Percentiles rank a stretch among this genome's conserved stretches.
phyloP scores from a whole-genome alignment of 2,113 vertebrate genomes.

The Corythornis cristatus region DNA sequence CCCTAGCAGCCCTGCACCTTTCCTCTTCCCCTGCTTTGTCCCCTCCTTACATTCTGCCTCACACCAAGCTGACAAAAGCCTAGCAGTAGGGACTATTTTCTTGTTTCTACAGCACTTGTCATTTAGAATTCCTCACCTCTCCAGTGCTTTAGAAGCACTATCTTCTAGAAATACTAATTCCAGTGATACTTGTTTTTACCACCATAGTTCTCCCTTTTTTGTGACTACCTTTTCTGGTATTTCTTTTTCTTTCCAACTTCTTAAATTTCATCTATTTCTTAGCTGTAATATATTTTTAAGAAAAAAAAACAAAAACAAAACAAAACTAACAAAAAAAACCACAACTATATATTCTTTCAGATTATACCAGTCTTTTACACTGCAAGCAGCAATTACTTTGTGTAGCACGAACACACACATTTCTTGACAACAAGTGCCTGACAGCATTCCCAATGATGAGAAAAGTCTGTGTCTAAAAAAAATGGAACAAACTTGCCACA shows the following conservation, averaged over 20 bases:
- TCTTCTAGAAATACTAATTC: background rate
- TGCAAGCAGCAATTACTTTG: background rate
- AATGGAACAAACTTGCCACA: background rate
- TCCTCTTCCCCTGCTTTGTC: background rate
- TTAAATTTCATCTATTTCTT: background rate
- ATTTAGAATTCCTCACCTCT: background rate
- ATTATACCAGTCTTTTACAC: background rate
- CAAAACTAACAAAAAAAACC: too few species aligned
- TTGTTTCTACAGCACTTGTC: background rate
- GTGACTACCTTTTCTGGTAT: background rate
- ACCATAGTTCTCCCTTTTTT: background rate
- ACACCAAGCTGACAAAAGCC: background rate
- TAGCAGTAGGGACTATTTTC: background rate
- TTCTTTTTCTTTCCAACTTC: background rate
- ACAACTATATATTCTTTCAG: background rate
- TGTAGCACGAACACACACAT: background rate
- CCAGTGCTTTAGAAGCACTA: background rate
- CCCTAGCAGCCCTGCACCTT: background rate
- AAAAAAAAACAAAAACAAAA: background rate
- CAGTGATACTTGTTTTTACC: background rate
- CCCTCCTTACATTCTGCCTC: background rate
- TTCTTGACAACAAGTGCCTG: background rate
- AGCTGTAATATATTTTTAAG: background rate
- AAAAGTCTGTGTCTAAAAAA: background rate
- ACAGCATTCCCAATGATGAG: background rate